phyloP scores from a whole-genome alignment of 2,797 vertebrate genomes.

The Cirrhinus molitorella region DNA sequence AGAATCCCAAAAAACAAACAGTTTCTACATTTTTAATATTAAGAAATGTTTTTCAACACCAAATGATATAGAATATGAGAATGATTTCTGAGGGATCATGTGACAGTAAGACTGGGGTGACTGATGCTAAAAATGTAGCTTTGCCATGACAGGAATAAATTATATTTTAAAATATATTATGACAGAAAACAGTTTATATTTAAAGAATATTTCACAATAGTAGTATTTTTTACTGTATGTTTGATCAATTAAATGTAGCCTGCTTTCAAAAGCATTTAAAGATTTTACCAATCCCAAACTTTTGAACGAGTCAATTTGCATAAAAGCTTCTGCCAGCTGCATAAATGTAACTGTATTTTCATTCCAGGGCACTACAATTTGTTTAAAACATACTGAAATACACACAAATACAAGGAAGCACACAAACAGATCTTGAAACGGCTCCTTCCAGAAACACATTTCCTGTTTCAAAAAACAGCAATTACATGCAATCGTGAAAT shows the following conservation, averaged over 20 bases:
- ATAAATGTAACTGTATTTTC: background rate
- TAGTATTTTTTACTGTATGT: background rate
- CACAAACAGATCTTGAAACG: background rate
- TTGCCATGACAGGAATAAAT: background rate
- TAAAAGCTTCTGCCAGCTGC: background rate
- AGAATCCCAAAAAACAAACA: background rate
- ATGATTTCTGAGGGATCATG: background rate
- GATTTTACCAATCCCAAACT: background rate
- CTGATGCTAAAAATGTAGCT: background rate
- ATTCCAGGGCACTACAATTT: background rate
- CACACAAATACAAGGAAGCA: background rate
- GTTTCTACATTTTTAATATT: too few species aligned
- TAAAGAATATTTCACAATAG: background rate
- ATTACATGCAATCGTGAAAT: conserved; percentile 27
- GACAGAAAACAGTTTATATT: background rate
- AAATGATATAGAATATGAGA: background rate
- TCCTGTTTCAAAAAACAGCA: conserved; percentile 50
- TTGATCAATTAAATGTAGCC: background rate
- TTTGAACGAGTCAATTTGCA: background rate
- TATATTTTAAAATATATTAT: background rate
- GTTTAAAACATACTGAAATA: background rate
- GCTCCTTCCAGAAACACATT: conserved; percentile 28
- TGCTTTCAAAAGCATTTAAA: background rate
- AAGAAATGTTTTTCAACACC: background rate
- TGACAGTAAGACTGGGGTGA: background rate